Base-by-base conservation (phyloP, 2,113 vertebrate species). In the Merops nubicus region DNA sequence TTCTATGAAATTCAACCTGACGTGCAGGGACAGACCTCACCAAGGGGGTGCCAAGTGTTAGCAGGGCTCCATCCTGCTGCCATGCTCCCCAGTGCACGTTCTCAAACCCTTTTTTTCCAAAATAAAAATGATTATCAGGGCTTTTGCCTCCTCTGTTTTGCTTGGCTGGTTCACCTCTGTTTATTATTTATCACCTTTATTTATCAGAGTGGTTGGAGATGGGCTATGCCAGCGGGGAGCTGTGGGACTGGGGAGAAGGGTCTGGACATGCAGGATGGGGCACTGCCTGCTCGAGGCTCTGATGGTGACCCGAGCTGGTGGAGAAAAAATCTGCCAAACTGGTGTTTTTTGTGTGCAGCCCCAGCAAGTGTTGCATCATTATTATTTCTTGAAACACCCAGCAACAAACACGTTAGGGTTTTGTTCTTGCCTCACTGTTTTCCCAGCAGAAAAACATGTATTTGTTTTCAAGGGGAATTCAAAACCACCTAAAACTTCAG, bases 141-240 rank as follows among this genome's bases (percentile, higher is more conserved):
- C 5, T 86, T 90, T 90, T 1, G 1, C 53, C 48, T 72, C 25
- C 63, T 73, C 36, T 38, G 31, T 65, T 89, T 82, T 51, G 31
- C 63, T 88, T 94, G 51, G 21, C 81, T 51, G 26, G 15, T 56
- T 38, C 56, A 50, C 43, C 48, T 67, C 29, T 68, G 40, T 33
- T 51, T 56, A 21, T 11, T 67, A 23, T 53, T 85, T 38, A 51
- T 85, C 7, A 3, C 31, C 12, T n/a, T n/a, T n/a, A n/a, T n/a
- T n/a, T n/a, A n/a, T n/a, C n/a, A 0, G 1, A 34, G 79, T 1
- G 6, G 22, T 3, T 70, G 77, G 42, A 31, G 64, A 36, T 1
- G 9, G 72, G 67, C 36, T 43, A 3, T 3, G 23, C 13, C 64
- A 40, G 48, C 0, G 0, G 33, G 14, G 59, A 43, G 26, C 9